These are phyloP conservation scores for Bembecia ichneumoniformis DNA, from an alignment of 2,888 invertebrate genomes.

Conservation along the genomic window DNA sequence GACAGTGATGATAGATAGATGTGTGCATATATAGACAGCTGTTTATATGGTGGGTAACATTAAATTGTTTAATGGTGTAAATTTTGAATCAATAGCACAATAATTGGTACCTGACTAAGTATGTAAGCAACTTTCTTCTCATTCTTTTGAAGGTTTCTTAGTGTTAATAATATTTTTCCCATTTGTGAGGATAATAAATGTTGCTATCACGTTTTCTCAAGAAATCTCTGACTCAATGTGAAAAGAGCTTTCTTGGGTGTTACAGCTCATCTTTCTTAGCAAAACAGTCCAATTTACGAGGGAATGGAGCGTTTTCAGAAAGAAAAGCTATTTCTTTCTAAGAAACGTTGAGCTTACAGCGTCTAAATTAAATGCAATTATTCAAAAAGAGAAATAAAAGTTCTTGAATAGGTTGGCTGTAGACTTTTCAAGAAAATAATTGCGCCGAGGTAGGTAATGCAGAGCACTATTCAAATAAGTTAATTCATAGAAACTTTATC, in stretches of 20 bases:
- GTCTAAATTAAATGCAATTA: too few species aligned
- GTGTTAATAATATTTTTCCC: neutral
- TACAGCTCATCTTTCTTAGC: constrained; percentile 26
- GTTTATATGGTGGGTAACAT: neutral
- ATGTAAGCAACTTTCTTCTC: neutral
- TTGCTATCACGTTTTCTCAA: constrained; percentile 24
- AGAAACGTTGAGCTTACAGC: too few species aligned
- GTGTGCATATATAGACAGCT: too few species aligned
- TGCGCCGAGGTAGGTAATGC: too few species aligned
- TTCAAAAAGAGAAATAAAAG: too few species aligned
- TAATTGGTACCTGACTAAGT: neutral
- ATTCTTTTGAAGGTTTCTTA: neutral
- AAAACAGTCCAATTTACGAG: neutral
- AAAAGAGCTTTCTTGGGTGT: constrained; percentile 29
- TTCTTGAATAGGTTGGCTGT: too few species aligned
- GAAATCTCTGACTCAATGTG: constrained; percentile 30
- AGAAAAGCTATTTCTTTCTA: too few species aligned
- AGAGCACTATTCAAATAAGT: too few species aligned
- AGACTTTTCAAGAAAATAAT: too few species aligned
- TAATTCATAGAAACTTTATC: too few species aligned
- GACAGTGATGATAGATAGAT: too few species aligned
- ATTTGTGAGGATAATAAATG: constrained; percentile 13
- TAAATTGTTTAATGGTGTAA: neutral
- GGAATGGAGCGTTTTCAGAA: neutral
- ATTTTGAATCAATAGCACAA: neutral